Base-by-base conservation (phyloP, 1,140 invertebrate genomes). In the Dryas iulia region DNA sequence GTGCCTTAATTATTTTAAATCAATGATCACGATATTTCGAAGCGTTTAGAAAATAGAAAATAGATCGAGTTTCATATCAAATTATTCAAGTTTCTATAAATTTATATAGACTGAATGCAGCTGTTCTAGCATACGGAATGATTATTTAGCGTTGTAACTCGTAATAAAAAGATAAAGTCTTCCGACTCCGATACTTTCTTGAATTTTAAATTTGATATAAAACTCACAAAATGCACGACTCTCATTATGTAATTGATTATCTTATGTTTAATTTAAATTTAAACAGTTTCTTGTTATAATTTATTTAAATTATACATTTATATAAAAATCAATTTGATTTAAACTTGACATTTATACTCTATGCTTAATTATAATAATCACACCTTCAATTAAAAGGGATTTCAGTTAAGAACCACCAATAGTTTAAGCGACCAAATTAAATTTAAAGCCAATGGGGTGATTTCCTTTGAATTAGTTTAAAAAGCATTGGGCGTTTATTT, bases 401-500 rank as follows among this genome's bases (percentile, higher is more conserved):
- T 24, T 58, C 21, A 39, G 71, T 69, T 69, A 65, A 69, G 57
- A 65, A 60, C 53, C 61, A 68, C 58, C 66, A 69, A 72, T 69
- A 61, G 56, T 68, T 59, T 23, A 72, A 72, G 66, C 71, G 62
- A 69, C 71, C 66, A 69, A 65, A 72, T 65, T 68, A 66, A 71
- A 74, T 74, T 67, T 62, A 68, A 79, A 80, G 76, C 76, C 76
- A 78, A 80, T 78, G 72, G 74, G 74, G 59, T 72, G 61, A 74
- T 60, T 73, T 39, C n/a, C 39, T 62, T 64, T 68, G 54, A 77
- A 79, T 79, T 79, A 78, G 77, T 81, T 72, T 76, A 56, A 71
- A 39, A 88, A 86, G 84, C 84, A 67, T 66, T 81, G 77, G 82
- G 73, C 77, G 71, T 77, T 77, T 82, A 71, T 72, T 77, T 70